Evolutionary conservation across 2,797 vertebrate genomes (phyloP).

Genomic region (Gadopsis marmoratus): DNA sequence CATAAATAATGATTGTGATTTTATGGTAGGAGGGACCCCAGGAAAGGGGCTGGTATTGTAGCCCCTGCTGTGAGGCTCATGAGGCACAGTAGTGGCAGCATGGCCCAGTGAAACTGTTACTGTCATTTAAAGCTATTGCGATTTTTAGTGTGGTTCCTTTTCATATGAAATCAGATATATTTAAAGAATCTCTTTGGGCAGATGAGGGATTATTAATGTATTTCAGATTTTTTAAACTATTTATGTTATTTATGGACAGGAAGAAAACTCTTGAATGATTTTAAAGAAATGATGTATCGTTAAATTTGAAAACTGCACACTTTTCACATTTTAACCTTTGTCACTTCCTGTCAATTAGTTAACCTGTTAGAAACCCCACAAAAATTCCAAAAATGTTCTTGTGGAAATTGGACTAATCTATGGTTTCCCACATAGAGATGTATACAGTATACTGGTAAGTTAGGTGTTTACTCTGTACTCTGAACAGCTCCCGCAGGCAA

Average conservation of each 20-base stretch:
- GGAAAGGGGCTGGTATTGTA: slow-evolving; percentile 69
- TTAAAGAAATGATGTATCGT: neutral
- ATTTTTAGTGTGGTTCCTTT: neutral
- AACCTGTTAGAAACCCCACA: neutral
- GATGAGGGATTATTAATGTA: neutral
- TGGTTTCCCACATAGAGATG: too few species aligned
- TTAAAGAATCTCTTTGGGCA: neutral
- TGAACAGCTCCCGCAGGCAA: neutral
- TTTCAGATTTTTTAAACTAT: too few species aligned
- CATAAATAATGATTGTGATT: slow-evolving; percentile 68
- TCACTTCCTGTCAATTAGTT: neutral
- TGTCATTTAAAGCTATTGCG: neutral
- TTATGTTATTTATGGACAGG: neutral
- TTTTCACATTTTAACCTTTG: neutral
- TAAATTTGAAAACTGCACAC: neutral
- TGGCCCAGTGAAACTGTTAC: slow-evolving; percentile 25
- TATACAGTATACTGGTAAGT: neutral
- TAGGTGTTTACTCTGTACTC: neutral
- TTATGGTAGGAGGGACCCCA: slow-evolving; percentile 65
- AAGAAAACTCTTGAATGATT: neutral
- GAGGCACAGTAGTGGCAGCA: slow-evolving; percentile 37
- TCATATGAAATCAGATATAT: neutral
- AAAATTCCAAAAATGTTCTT: neutral
- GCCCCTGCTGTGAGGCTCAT: slow-evolving; percentile 66
- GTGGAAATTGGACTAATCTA: neutral